Conservation (phyloP, 2,888 invertebrate genomes). For the Hermaeophaga mercurialis region DNA sequence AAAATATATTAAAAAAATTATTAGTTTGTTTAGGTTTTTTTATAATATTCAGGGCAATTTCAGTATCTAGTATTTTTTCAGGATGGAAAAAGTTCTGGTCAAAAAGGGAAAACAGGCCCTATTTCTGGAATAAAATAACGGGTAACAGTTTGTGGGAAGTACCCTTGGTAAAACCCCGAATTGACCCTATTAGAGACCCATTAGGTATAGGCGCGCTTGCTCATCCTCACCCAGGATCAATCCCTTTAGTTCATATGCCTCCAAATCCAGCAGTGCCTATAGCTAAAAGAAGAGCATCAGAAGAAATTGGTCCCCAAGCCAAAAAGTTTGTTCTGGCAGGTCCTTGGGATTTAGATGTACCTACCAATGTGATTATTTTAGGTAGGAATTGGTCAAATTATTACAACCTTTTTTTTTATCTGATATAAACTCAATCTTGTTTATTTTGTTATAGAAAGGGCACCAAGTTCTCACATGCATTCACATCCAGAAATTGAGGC, state of each 20-base stretch:
- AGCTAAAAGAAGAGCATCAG: conserved; percentile 78
- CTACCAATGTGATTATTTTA: conserved; percentile 84
- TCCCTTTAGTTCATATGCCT: conserved; percentile 33
- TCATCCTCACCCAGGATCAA: conserved; percentile 32
- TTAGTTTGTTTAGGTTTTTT: not conserved
- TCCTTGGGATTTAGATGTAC: conserved; percentile 94
- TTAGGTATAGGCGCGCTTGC: conserved; percentile 44
- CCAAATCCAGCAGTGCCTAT: conserved; percentile 61
- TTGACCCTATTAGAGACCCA: conserved; percentile 79
- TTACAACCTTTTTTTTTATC: not conserved
- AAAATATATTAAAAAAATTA: too few species aligned
- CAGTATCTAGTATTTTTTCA: conserved; percentile 7
- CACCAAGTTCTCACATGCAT: conserved; percentile 83
- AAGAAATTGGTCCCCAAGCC: conserved; percentile 73
- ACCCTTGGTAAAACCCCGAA: conserved; percentile 80
- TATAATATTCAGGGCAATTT: too few species aligned
- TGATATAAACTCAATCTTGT: not conserved
- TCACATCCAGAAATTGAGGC: conserved; percentile 85
- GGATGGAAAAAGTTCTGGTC: conserved; percentile 96
- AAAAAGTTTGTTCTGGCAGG: conserved; percentile 78
- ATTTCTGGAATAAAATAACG: conserved; percentile 95
- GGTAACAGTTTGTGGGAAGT: conserved; percentile 98
- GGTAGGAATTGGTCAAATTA: not conserved
- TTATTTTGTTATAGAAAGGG: conserved; percentile 69
- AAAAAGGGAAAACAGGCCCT: conserved; percentile 90